phyloP scores from a whole-genome alignment of 2,797 vertebrate species.

The Phyllotis vaccarum region DNA sequence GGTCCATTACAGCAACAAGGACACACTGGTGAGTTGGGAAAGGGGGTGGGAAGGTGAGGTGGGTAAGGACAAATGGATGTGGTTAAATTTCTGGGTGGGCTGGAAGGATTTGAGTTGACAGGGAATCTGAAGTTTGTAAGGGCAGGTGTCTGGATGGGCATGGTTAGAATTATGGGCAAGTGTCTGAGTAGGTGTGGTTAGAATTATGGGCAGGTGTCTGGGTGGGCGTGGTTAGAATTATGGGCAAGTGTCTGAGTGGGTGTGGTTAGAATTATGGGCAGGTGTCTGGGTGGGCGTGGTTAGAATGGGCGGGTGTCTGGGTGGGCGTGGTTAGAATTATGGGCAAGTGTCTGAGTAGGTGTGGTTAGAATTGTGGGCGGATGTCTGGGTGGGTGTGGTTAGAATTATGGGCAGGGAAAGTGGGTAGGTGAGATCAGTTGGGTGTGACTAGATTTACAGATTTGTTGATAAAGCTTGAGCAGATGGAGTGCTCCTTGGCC shows the following conservation, averaged over 20 bases:
- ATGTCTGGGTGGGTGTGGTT: not conserved
- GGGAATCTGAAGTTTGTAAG: not conserved
- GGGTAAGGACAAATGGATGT: not conserved
- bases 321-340: not conserved
- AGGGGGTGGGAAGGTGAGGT: accelerated
- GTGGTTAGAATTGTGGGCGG: too few species aligned
- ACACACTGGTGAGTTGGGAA: slow-evolving; percentile 92
- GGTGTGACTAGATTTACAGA: too few species aligned
- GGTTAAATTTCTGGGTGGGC: not conserved
- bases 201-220: not conserved
- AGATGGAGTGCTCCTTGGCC: not conserved
- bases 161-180: too few species aligned
- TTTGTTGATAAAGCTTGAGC: not conserved
- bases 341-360: not conserved
- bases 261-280: not conserved
- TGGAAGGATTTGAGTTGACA: not conserved
- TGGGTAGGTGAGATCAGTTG: not conserved
- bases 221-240: not conserved
- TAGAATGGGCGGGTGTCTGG: too few species aligned
- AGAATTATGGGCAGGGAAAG: not conserved
- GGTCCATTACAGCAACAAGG: slow-evolving; percentile 97
- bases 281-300: not conserved
- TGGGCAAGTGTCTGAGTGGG: not conserved
- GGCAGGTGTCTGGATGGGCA: not conserved
- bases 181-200: not conserved